Evolutionary conservation across 92 coral and sea anemone genomes (phyloP).

Genomic region (Actinernus sp.): DNA sequence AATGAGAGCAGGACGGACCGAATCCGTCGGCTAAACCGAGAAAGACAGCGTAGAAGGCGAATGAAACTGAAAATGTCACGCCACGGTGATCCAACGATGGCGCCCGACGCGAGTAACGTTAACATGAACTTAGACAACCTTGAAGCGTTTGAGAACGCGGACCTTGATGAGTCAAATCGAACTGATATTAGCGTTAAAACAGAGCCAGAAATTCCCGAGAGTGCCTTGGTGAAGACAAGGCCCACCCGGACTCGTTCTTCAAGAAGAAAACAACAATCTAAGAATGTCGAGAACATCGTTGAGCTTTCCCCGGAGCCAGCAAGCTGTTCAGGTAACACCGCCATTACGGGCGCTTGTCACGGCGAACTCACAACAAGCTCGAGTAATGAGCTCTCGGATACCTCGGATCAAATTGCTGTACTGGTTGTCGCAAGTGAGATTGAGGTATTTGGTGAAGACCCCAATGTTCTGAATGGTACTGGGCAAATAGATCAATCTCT

Average conservation of each 20-base stretch:
- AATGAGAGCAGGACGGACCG: slow-evolving; percentile 83
- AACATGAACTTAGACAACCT: slow-evolving; percentile 72
- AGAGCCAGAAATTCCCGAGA: slow-evolving; percentile 58
- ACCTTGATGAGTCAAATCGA: slow-evolving; percentile 61
- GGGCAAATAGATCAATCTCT: slow-evolving; percentile 36
- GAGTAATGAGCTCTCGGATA: slow-evolving; percentile 58
- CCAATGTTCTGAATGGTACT: slow-evolving; percentile 78
- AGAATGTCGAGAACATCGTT: slow-evolving; percentile 15
- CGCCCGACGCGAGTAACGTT: slow-evolving; percentile 73
- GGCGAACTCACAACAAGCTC: slow-evolving; percentile 53
- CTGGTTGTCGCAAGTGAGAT: slow-evolving; percentile 92
- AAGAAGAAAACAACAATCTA: slow-evolving; percentile 45
- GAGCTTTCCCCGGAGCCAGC: slow-evolving; percentile 48
- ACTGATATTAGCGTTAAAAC: slow-evolving; percentile 49
- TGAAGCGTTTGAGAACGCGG: slow-evolving; percentile 69
- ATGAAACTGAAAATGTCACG: slow-evolving; percentile 97
- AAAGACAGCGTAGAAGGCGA: slow-evolving; percentile 97
- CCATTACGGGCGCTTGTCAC: slow-evolving; percentile 90
- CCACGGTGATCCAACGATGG: slow-evolving; percentile 87
- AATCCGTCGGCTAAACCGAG: slow-evolving; percentile 92
- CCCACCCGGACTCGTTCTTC: slow-evolving; percentile 53
- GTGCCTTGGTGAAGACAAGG: slow-evolving; percentile 14
- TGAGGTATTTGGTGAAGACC: slow-evolving; percentile 86
- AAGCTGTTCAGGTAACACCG: slow-evolving; percentile 73
- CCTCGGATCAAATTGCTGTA: slow-evolving; percentile 77